Base-by-base conservation (phyloP, 2,888 invertebrate species). In the Dicyrtomina minuta region DNA sequence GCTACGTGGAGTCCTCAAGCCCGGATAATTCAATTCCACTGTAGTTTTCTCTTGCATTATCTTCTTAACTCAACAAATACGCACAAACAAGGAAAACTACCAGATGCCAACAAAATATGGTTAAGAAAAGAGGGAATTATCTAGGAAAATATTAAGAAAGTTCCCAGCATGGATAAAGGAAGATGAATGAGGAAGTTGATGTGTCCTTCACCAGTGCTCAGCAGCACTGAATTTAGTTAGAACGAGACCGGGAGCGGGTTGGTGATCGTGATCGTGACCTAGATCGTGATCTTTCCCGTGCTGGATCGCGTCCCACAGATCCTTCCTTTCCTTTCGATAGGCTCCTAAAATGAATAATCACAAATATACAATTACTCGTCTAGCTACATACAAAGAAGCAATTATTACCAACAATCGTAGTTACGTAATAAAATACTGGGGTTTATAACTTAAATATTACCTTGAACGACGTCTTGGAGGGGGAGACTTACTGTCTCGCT, bases 261-360 rank as follows among this genome's bases (percentile, higher is more conserved):
- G 24, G 22, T 5, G 62, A 60, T 24, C 55, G 55, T 1, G 55
- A 58, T 24, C 75, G 71, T 2, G 76, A 76, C 13, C 74, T 58
- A 2, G 73, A 73, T 44, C 70, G 70, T 2, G 73, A 73, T 22
- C 69, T 66, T 26, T 67, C 68, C 26, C 68, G 64, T 12, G 71
- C 70, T 13, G 33, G 67, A 49, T 68, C 49, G 6, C 74, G 69
- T 49, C 70, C 71, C 27, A 67, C 71, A 43, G 71, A 65, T 33
- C 72, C 74, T 22, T 68, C 69, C 20, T 73, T 67, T 12, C 66
- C 66, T 69, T 73, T 75, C 1, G 72, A 73, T 61, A 64, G 70
- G 59, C 72, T 72, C 53, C 68, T 68, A 55, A 22, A 51, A n/a
- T 46, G 20, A n/a, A n/a, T n/a, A n/a, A n/a, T n/a, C n/a, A n/a